Conservation (phyloP, 2,888 invertebrate species). For the Brachypterus glaber region DNA sequence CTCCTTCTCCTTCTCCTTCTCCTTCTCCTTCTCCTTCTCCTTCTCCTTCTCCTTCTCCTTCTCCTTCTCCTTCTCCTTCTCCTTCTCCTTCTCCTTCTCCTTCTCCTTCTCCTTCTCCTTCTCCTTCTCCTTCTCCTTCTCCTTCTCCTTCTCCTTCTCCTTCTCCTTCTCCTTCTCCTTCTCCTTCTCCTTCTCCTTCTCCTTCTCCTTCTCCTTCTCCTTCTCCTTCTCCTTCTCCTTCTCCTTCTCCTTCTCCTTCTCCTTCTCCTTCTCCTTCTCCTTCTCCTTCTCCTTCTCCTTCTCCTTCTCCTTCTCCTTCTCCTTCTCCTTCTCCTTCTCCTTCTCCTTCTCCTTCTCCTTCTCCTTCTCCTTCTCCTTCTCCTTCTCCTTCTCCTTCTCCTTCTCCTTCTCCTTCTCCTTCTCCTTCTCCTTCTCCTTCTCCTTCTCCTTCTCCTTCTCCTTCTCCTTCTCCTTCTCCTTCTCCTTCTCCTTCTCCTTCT, state of each 20-base stretch:
- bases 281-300: constrained; percentile 13
- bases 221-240: constrained; percentile 19
- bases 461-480: constrained; percentile 13
- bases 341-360: constrained; percentile 21
- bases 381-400: constrained; percentile 16
- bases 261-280: constrained; percentile 20
- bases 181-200: constrained; percentile 18
- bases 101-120: constrained; percentile 13
- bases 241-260: constrained; percentile 20
- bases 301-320: constrained; percentile 19
- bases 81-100: constrained; percentile 20
- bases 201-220: constrained; percentile 16
- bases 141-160: constrained; percentile 20
- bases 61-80: constrained; percentile 20
- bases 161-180: constrained; percentile 21
- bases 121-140: constrained; percentile 19
- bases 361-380: constrained; percentile 18
- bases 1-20: constrained; percentile 18
- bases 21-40: constrained; percentile 16
- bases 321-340: constrained; percentile 20
- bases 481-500: constrained; percentile 19
- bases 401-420: constrained; percentile 19
- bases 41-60: constrained; percentile 19
- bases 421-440: constrained; percentile 20
- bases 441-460: constrained; percentile 20